Conservation (phyloP, 2,113 vertebrate species). For the Picathartes gymnocephalus region DNA sequence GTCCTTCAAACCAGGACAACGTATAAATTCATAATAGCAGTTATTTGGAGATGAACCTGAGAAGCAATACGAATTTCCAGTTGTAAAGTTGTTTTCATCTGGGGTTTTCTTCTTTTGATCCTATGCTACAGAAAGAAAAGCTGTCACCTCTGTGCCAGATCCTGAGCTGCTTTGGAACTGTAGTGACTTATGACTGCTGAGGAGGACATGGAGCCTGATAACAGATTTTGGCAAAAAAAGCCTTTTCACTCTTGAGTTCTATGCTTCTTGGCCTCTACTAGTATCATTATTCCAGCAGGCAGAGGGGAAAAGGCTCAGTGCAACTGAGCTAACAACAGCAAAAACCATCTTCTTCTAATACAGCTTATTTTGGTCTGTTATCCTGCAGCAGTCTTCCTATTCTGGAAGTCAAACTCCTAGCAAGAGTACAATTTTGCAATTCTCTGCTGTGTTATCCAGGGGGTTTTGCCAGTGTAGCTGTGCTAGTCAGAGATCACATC, state of each 20-base stretch:
- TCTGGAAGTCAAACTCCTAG: not conserved
- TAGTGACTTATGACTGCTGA: not conserved
- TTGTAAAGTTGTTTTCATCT: not conserved
- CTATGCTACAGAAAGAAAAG: not conserved
- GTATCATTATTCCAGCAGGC: not conserved
- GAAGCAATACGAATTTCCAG: not conserved
- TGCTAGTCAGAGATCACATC: not conserved
- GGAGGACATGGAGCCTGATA: not conserved
- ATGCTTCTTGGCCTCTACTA: not conserved
- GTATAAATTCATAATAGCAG: not conserved
- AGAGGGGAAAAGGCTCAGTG: not conserved
- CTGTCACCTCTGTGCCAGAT: not conserved
- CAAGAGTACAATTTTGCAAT: not conserved
- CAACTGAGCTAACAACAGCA: not conserved
- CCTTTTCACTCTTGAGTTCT: not conserved
- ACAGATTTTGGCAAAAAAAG: not conserved
- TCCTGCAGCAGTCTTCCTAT: not conserved
- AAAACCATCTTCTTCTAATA: not conserved
- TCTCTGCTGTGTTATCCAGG: not conserved
- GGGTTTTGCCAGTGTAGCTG: not conserved
- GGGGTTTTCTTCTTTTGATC: not conserved
- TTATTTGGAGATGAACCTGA: not conserved
- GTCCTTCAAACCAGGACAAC: too few species aligned
- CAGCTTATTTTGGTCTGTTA: not conserved
- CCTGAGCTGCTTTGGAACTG: not conserved